Conservation (phyloP, 2,888 invertebrate species). For the Herminia tarsipennalis region DNA sequence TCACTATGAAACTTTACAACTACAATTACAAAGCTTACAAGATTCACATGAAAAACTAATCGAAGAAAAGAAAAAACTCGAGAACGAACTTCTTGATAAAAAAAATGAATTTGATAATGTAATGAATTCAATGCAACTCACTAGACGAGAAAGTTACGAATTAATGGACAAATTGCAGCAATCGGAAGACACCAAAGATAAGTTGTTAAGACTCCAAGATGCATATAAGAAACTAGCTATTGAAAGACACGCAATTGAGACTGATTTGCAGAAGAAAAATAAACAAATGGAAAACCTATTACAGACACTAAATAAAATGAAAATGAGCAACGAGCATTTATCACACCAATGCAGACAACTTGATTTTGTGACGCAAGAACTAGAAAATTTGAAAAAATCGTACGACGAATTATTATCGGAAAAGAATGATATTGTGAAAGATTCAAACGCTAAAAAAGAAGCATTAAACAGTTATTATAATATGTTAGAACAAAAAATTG, state of each 20-base stretch:
- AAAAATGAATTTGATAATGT: constrained; percentile 51
- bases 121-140: constrained; percentile 46
- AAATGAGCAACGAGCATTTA: constrained; percentile 39
- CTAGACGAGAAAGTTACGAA: constrained; percentile 56
- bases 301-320: constrained; percentile 33
- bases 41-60: constrained; percentile 48
- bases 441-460: constrained; percentile 51
- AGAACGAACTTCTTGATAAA: constrained; percentile 54
- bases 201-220: constrained; percentile 46
- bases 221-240: constrained; percentile 42
- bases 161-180: constrained; percentile 47
- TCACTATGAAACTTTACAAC: constrained; percentile 48
- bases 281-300: constrained; percentile 42
- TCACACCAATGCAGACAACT: constrained; percentile 38
- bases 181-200: constrained; percentile 50
- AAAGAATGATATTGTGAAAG: constrained; percentile 49
- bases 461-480: constrained; percentile 55
- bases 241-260: constrained; percentile 53
- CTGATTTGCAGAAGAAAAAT: constrained; percentile 48
- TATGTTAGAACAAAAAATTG: constrained; percentile 54
- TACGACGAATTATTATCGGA: constrained; percentile 48
- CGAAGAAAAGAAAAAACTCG: constrained; percentile 53
- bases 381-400: constrained; percentile 41
- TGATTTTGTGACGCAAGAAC: constrained; percentile 44
- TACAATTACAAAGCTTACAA: constrained; percentile 50